Evolutionary conservation across 2,797 vertebrate species (phyloP).

Genomic region (Neopelma chrysocephalum): DNA sequence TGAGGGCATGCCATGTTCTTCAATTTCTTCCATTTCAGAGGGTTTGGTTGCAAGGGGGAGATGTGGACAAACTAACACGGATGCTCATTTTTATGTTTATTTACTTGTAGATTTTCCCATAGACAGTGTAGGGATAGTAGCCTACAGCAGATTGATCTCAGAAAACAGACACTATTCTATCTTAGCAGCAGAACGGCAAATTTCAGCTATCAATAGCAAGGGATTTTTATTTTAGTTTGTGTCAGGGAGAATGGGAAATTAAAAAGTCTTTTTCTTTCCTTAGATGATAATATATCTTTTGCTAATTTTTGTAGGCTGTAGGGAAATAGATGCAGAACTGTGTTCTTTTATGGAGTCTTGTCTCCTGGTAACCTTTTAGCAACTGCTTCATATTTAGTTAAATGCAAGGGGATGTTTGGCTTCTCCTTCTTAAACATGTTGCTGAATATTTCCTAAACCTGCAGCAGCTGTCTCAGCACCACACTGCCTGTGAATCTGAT

Average conservation of each 20-base stretch:
- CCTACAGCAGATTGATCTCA: not conserved
- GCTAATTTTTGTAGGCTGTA: not conserved
- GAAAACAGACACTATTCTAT: not conserved
- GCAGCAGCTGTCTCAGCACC: not conserved
- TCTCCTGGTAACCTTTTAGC: not conserved
- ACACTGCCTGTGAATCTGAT: not conserved
- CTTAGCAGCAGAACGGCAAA: not conserved
- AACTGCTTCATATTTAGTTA: not conserved
- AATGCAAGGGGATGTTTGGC: not conserved
- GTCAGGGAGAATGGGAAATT: not conserved
- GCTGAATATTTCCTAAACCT: not conserved
- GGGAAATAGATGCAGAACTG: not conserved
- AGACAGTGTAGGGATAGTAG: too few relatives aligned
- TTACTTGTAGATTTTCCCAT: not conserved
- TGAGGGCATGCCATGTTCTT: not conserved
- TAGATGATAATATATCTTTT: not conserved
- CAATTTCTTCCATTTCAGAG: not conserved
- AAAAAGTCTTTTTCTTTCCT: not conserved
- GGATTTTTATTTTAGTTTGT: not conserved
- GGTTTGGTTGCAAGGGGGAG: not conserved
- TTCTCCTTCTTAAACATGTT: not conserved
- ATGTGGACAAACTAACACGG: not conserved
- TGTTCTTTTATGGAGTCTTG: not conserved
- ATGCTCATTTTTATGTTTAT: not conserved
- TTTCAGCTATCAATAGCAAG: not conserved